Evolutionary conservation across 2,797 vertebrate genomes (phyloP).

Genomic region (Heliangelus exortis): DNA sequence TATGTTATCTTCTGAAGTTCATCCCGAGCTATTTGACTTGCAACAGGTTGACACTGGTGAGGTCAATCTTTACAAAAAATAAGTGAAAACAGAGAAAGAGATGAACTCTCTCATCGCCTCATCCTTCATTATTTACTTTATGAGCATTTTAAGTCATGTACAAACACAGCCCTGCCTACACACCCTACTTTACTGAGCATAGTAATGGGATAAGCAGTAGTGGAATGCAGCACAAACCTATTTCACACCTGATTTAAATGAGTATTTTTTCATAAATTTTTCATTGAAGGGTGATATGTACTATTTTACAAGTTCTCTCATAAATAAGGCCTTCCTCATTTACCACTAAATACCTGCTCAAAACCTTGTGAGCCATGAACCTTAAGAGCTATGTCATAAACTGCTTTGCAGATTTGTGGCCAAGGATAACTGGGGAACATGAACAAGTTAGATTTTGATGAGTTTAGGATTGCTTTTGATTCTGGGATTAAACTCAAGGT

Average conservation of each 20-base stretch:
- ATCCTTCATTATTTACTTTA: neutral
- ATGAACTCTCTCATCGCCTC: constrained; percentile 5
- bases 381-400: neutral
- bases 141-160: constrained; percentile 45
- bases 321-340: neutral
- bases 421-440: neutral
- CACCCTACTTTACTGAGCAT: constrained; percentile 28
- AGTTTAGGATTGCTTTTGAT: constrained; percentile 15
- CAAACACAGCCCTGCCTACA: constrained; percentile 44
- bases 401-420: neutral
- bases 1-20: neutral
- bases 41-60: neutral
- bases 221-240: constrained; percentile 40
- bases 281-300: neutral
- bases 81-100: neutral
- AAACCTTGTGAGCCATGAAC: neutral
- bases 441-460: neutral
- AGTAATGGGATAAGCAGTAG: neutral
- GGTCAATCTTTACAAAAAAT: constrained; percentile 10
- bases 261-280: neutral
- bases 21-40: neutral
- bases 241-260: constrained; percentile 26
- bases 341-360: neutral
- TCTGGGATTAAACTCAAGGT: neutral
- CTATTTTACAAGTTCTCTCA: neutral